A percentile compares a stretch with the other conserved stretches of the same genome.
These are phyloP conservation scores for Dorcus parallelipipedus DNA, from an alignment of 2,888 invertebrate species.

Conservation along the genomic window DNA sequence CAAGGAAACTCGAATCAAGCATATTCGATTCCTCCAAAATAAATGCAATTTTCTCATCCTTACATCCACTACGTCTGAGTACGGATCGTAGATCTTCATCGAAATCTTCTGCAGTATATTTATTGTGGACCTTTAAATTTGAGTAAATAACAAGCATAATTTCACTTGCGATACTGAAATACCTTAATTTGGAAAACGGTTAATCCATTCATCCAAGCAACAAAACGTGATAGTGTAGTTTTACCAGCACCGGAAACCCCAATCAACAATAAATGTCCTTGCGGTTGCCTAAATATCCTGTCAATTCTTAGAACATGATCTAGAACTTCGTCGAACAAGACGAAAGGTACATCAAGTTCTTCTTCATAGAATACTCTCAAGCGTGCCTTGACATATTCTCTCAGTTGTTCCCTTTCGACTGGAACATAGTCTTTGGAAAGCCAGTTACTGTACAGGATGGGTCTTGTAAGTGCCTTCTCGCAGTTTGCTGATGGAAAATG, in stretches of 20 bases:
- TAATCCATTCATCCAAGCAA: slow-evolving; percentile 99
- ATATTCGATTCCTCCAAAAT: slow-evolving; percentile 99
- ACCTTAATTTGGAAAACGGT: slow-evolving; percentile 99
- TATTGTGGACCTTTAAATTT: slow-evolving; percentile 82
- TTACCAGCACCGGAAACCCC: slow-evolving; percentile 99
- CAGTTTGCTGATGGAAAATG: slow-evolving; percentile 76
- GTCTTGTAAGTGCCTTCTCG: slow-evolving; percentile 83
- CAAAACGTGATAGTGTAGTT: slow-evolving; percentile 97
- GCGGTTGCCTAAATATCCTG: slow-evolving; percentile 98
- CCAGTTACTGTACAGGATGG: slow-evolving; percentile 99
- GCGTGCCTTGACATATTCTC: slow-evolving; percentile 95
- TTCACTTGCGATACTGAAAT: background rate
- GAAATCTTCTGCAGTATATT: slow-evolving; percentile 97
- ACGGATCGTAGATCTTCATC: slow-evolving; percentile 96
- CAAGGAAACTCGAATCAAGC: slow-evolving; percentile 96
- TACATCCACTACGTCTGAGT: slow-evolving; percentile 80
- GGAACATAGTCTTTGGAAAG: slow-evolving; percentile 97
- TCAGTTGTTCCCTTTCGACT: slow-evolving; percentile 89
- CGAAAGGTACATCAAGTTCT: slow-evolving; percentile 96
- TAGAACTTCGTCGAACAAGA: slow-evolving; percentile 98
- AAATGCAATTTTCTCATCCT: slow-evolving; percentile 98
- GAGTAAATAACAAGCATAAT: background rate
- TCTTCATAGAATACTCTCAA: slow-evolving; percentile 99
- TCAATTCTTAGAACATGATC: slow-evolving; percentile 98
- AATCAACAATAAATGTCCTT: slow-evolving; percentile 95